Base-by-base conservation (phyloP, 2,797 vertebrate species). In the Esox lucius region DNA sequence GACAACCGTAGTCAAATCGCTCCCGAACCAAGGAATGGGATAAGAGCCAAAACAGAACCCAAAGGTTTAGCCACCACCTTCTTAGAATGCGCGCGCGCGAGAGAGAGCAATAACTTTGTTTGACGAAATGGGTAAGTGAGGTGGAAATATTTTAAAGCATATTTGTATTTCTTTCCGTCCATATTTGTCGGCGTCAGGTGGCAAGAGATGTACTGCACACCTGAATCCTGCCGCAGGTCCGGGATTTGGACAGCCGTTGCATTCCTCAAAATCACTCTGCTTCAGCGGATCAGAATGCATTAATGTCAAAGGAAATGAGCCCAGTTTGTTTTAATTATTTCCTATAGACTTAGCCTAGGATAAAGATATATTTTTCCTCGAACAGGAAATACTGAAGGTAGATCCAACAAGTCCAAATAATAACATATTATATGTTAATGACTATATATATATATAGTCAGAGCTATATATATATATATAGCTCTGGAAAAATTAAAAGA, bases 11-110 rank as follows among this genome's bases (percentile, higher is more conserved):
- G 82, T 86, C 80, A 75, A 81, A 76, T 75, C 49, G 24, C 48
- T 74, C 42, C 75, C 85, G 81, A 86, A 81, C 75, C 71, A 65
- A 86, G 85, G 80, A 87, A 90, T 85, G 84, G 90, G 90, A 85
- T 84, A 82, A 73, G 83, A 77, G 82, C 70, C 19, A 75, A 76
- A 87, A 86, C 82, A 77, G 83, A 84, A 82, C 87, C 87, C 87
- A 84, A 82, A 87, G 90, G 84, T 87, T 46, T 46, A 46, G 42
- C 9, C 42, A 11, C 42, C 7, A 46, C 42, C 42, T 13, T 11
- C 42, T 7, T 42, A 11, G 42, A 11, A 42, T 42, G 42, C 3
- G 42, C 3, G 42, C 3, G 6, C 3, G 33, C 5, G 59, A 71
- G n/a, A 67, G 31, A 67, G 74, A 67, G 22, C 46, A 26, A 65